Conservation (phyloP, 2,797 vertebrate genomes). For the Orientallactaga sibirica region DNA sequence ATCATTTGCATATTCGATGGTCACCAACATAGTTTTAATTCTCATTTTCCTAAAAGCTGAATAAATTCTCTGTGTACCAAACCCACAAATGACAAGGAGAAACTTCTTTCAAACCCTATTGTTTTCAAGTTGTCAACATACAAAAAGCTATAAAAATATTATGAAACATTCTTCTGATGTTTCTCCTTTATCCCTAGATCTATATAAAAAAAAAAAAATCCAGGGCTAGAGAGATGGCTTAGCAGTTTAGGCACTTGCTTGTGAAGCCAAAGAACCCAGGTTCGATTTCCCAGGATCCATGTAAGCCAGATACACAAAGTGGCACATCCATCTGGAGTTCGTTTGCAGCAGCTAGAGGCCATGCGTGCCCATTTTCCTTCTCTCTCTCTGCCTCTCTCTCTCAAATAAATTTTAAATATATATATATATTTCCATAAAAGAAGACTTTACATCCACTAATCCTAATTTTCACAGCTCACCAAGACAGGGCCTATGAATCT, state of each 20-base stretch:
- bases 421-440: too few relatives aligned
- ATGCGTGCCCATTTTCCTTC: too few relatives aligned
- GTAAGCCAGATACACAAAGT: too few relatives aligned
- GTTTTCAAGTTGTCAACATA: neutral
- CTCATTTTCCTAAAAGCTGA: slow-evolving; percentile 12
- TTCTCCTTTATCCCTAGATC: neutral
- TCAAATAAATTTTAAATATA: too few relatives aligned
- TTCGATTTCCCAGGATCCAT: too few relatives aligned
- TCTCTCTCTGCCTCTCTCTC: too few relatives aligned
- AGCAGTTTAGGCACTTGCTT: too few relatives aligned
- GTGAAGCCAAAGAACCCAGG: too few relatives aligned
- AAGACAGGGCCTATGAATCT: neutral
- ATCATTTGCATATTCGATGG: neutral
- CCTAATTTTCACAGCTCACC: neutral
- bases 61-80: neutral
- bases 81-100: neutral
- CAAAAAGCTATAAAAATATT: neutral
- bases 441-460: neutral
- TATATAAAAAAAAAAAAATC: neutral
- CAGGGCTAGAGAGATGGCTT: too few relatives aligned
- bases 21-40: neutral
- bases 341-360: too few relatives aligned
- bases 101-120: neutral
- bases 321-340: too few relatives aligned
- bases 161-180: neutral